These are phyloP conservation scores for Coecobrya sp. DNA, from an alignment of 2,888 invertebrate species.

Conservation along the genomic window DNA sequence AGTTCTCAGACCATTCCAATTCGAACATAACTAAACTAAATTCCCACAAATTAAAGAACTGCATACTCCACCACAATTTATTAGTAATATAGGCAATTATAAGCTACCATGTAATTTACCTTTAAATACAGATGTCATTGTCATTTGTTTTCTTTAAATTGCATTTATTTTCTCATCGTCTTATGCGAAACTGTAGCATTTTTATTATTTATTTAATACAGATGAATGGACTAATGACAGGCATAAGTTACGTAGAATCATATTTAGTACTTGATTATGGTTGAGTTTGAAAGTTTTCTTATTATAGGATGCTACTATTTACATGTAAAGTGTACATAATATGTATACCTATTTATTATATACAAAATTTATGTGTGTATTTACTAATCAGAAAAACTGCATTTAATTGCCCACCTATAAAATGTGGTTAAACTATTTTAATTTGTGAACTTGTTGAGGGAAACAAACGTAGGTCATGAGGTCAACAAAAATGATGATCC, in stretches of 20 bases:
- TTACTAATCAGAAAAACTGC: too few species aligned
- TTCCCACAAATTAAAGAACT: background rate
- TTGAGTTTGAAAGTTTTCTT: too few species aligned
- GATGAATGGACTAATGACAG: background rate
- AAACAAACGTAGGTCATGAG: constrained; percentile 38
- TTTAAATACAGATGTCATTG: constrained; percentile 58
- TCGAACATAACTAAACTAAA: background rate
- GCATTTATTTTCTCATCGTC: constrained; percentile 42
- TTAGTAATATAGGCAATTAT: background rate
- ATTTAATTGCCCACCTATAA: too few species aligned
- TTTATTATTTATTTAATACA: background rate
- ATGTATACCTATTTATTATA: too few species aligned
- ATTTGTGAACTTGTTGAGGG: constrained; percentile 7
- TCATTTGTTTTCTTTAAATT: constrained; percentile 16
- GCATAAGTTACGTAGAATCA: background rate
- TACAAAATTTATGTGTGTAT: too few species aligned
- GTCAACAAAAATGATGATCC: constrained; percentile 20
- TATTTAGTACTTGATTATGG: background rate
- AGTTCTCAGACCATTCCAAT: constrained; percentile 8
- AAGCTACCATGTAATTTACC: background rate
- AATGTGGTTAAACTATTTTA: background rate
- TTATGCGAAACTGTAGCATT: constrained; percentile 19
- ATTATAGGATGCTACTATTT: too few species aligned
- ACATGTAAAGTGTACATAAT: too few species aligned
- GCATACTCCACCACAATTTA: too few species aligned